Percentiles rank a stretch among this genome's conserved stretches.
Evolutionary conservation across 2,113 vertebrate species (phyloP).

Genomic region (Calyptommatus sinebrachiatus): DNA sequence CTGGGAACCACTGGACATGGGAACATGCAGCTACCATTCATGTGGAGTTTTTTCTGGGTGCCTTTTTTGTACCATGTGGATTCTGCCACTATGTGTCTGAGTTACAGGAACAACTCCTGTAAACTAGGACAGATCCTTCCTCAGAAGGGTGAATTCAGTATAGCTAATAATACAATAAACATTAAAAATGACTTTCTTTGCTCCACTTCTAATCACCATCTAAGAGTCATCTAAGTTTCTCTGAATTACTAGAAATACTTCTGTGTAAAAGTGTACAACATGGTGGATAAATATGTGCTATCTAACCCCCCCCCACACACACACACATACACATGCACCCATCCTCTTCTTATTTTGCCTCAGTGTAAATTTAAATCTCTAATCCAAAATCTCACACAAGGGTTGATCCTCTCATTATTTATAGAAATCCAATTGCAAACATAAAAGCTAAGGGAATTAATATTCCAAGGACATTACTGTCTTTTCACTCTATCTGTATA

Average conservation of each 20-base stretch:
- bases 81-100: neutral
- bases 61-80: neutral
- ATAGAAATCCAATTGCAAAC: slow-evolving; percentile 18
- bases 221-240: neutral
- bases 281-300: neutral
- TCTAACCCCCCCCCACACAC: too few species aligned
- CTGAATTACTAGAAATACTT: neutral
- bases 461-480: slow-evolving; percentile 22
- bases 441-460: slow-evolving; percentile 19
- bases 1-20: too few species aligned
- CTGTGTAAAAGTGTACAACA: neutral
- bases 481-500: slow-evolving; percentile 9
- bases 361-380: slow-evolving; percentile 12
- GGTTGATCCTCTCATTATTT: slow-evolving; percentile 21
- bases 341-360: too few species aligned
- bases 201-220: neutral
- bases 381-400: slow-evolving; percentile 12
- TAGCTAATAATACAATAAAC: too few species aligned
- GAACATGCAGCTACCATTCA: too few species aligned
- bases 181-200: neutral
- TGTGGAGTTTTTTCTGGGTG: too few species aligned
- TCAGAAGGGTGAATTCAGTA: too few species aligned
- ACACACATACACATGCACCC: too few species aligned
- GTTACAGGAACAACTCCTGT: neutral
- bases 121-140: neutral